Conservation (phyloP, 2,888 invertebrate genomes). For the Lathronympha strigana region DNA sequence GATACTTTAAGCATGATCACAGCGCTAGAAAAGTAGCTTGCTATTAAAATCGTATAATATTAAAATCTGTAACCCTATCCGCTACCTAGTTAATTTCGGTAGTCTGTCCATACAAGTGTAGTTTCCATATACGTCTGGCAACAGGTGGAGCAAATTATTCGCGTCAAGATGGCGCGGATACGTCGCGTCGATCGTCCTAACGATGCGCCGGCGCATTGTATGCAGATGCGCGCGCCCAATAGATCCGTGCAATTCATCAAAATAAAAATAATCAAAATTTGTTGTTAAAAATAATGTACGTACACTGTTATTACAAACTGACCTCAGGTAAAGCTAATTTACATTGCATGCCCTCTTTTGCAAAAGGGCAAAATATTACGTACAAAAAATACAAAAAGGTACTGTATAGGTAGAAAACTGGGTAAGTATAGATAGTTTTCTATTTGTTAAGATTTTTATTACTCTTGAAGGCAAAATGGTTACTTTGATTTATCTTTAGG, state of each 20-base stretch:
- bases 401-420: too few relatives aligned
- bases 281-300: not conserved
- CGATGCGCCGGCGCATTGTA: slow-evolving; percentile 38
- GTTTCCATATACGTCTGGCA: slow-evolving; percentile 33
- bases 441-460: too few relatives aligned
- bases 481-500: not conserved
- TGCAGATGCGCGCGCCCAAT: slow-evolving; percentile 34
- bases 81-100: not conserved
- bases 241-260: slow-evolving; percentile 31
- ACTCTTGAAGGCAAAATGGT: too few relatives aligned
- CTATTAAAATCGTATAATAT: not conserved
- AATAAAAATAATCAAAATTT: slow-evolving; percentile 8
- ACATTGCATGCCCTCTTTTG: too few relatives aligned
- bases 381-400: too few relatives aligned
- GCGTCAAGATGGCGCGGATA: slow-evolving; percentile 33
- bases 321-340: too few relatives aligned
- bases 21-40: not conserved
- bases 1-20: not conserved
- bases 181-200: slow-evolving; percentile 34
- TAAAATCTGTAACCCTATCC: not conserved
- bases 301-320: not conserved
- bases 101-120: slow-evolving; percentile 7
- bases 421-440: too few relatives aligned
- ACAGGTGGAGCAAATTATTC: slow-evolving; percentile 42
- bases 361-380: too few relatives aligned